These are phyloP conservation scores for Drosophila sproati DNA, from an alignment of 1,140 invertebrate genomes.

Conservation along the genomic window DNA sequence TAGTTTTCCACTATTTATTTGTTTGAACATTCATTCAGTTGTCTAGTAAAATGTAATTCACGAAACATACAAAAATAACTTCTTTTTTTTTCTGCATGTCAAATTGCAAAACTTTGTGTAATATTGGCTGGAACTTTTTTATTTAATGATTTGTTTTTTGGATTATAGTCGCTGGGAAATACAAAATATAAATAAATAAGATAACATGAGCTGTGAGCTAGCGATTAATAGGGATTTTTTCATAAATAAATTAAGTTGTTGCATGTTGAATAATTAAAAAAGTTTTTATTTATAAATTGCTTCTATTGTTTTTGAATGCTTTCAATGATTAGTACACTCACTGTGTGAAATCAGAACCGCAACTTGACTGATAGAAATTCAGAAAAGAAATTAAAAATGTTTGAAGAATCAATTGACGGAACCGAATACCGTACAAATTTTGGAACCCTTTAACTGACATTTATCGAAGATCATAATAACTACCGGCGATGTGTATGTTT, in stretches of 20 bases:
- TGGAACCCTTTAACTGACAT: too few relatives aligned
- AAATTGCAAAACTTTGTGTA: slow-evolving; percentile 44
- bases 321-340: too few relatives aligned
- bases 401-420: too few relatives aligned
- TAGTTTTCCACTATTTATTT: slow-evolving; percentile 16
- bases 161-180: background rate
- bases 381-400: too few relatives aligned
- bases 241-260: background rate
- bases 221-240: background rate
- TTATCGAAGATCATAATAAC: too few relatives aligned
- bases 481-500: too few relatives aligned
- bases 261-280: too few relatives aligned
- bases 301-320: too few relatives aligned
- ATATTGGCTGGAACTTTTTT: slow-evolving; percentile 23
- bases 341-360: too few relatives aligned
- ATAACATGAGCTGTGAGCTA: background rate
- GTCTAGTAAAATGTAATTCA: slow-evolving; percentile 51
- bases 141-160: background rate
- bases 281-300: too few relatives aligned
- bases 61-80: slow-evolving; percentile 21
- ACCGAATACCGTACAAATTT: too few relatives aligned
- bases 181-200: background rate
- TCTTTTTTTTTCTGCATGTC: slow-evolving; percentile 33
- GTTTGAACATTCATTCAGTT: slow-evolving; percentile 50
- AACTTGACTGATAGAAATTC: too few relatives aligned